Evolutionary conservation across 2,797 vertebrate species (phyloP), one percentile per base, ranked within the genome.

Genomic region (Danio aesculapii): DNA sequence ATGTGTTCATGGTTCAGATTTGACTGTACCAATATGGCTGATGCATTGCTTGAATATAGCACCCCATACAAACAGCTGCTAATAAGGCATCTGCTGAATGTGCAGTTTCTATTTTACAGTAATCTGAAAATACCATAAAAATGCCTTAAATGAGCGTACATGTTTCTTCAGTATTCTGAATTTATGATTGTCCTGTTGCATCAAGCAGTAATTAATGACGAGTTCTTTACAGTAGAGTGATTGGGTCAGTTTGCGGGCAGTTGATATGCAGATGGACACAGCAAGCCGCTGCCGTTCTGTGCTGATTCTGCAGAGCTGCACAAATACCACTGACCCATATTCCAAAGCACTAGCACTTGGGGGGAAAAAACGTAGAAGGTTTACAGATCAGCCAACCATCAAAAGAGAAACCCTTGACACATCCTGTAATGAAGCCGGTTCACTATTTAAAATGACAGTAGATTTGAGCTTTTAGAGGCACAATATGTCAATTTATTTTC

Each of bases 261-360:
- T 82, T 84, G 72, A 80, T 77, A 75, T 84, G 75, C 83, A 75
- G 64, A 68, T 58, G 68, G 66, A 12, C 77, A 71, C 50, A 72
- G 73, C 17, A 80, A 70, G 58, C 83, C 50, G 57, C 78, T 80
- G 81, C 59, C 39, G 62, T n/a, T 81, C 47, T 59, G 12, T 83
- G 83, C 85, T 84, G 71, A 81, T 79, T 83, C 77, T 77, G 80
- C 82, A 66, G 50, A 75, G 83, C 30, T 68, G 58, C 71, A 69
- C 84, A 84, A 78, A 62, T 64, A 85, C 82, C 86, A 86, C 86
- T 92, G 90, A 92, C 91, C 88, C 88, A 92, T 79, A 89, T 91
- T 68, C 19, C 66, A 47, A 53, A 68, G 62, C 50, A 8, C 68
- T 77, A 71, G 63, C 67, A 73, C 2, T 41, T 69, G 79, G 49